Conservation (phyloP, 2,113 vertebrate genomes). For the Erythrolamprus reginae region DNA sequence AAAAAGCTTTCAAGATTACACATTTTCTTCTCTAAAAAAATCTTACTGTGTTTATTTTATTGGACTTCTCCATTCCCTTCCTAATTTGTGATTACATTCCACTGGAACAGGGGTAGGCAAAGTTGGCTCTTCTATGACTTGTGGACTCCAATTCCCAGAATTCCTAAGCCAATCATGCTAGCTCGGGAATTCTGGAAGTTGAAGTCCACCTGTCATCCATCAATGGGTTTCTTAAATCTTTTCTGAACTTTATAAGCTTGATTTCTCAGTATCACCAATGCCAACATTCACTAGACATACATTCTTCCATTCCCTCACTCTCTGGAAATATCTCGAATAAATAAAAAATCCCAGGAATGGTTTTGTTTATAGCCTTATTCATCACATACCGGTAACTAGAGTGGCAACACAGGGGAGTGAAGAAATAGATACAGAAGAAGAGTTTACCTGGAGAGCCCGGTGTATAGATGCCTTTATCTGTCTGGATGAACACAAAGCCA, state of each 20-base stretch:
- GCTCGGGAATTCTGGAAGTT: too few relatives aligned
- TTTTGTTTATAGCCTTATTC: not conserved
- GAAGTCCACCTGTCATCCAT: too few relatives aligned
- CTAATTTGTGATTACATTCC: not conserved
- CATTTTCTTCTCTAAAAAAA: not conserved
- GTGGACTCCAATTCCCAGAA: too few relatives aligned
- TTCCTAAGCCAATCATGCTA: too few relatives aligned
- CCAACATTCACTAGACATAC: not conserved
- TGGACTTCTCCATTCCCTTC: not conserved
- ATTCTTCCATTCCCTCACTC: not conserved
- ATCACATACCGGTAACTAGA: not conserved
- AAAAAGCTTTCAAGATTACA: not conserved
- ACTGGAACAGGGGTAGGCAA: too few relatives aligned
- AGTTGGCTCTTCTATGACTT: too few relatives aligned
- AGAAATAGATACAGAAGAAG: too few relatives aligned
- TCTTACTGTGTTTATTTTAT: too few relatives aligned
- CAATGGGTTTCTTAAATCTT: not conserved
- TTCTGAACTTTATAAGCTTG: too few relatives aligned
- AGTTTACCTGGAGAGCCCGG: conserved; percentile 53
- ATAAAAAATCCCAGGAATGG: not conserved
- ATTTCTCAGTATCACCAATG: not conserved
- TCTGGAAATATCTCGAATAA: not conserved
- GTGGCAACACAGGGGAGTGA: not conserved
- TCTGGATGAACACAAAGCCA: conserved; percentile 68
- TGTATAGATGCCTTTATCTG: conserved; percentile 68